Percentiles rank a stretch among this genome's conserved stretches.
These are phyloP conservation scores for Colinus virginianus DNA, from an alignment of 2,113 vertebrate species.

Conservation along the genomic window DNA sequence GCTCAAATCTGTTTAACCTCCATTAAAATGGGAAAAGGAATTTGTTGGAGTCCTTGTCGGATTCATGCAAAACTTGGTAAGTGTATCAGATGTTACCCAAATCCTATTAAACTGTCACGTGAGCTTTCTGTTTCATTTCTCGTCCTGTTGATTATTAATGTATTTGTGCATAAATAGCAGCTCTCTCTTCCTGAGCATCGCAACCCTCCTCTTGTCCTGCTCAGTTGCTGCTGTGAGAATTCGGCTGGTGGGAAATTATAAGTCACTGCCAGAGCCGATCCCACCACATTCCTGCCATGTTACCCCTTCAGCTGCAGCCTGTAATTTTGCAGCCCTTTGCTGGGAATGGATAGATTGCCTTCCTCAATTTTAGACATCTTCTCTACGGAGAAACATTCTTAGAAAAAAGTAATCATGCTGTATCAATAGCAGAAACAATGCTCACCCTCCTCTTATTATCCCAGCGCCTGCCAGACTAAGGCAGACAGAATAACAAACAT, in stretches of 20 bases:
- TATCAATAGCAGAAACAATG: conserved; percentile 47
- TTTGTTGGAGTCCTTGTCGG: background rate
- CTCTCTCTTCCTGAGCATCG: background rate
- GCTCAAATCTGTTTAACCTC: conserved; percentile 59
- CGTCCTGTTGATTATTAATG: conserved; percentile 29
- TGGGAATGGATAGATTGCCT: conserved; percentile 23
- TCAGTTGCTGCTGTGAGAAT: background rate
- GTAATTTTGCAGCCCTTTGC: conserved; percentile 47
- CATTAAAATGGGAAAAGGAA: conserved; percentile 21
- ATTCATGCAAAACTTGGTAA: conserved; percentile 31
- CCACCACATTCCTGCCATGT: background rate
- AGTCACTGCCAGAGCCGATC: background rate
- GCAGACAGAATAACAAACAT: conserved; percentile 56
- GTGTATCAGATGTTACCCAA: conserved; percentile 32
- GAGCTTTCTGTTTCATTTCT: conserved; percentile 46
- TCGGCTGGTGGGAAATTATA: background rate
- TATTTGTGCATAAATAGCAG: conserved; percentile 40
- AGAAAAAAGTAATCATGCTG: background rate
- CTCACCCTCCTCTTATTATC: conserved; percentile 39
- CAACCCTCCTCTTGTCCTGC: background rate
- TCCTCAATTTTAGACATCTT: conserved; percentile 5
- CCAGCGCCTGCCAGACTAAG: conserved; percentile 56
- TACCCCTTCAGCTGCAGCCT: background rate
- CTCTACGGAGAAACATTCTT: background rate
- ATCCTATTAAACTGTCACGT: conserved; percentile 41